phyloP scores from a whole-genome alignment of 2,888 invertebrate species.

The Alcis repandata region DNA sequence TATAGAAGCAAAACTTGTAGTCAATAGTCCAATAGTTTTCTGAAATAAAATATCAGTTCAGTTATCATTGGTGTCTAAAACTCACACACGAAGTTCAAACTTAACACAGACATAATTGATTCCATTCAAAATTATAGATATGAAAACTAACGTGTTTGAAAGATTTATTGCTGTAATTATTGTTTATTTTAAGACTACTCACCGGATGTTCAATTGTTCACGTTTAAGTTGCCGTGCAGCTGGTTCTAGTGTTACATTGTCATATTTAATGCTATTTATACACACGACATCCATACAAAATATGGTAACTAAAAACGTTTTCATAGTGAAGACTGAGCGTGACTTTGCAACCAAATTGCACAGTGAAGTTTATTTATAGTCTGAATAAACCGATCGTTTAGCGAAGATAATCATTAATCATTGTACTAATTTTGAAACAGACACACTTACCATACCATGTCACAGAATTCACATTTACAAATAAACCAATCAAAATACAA shows the following conservation, averaged over 20 bases:
- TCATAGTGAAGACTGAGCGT: slow-evolving; percentile 8
- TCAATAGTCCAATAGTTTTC: too few relatives aligned
- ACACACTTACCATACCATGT: not conserved
- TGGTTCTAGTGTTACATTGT: slow-evolving; percentile 48
- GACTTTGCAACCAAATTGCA: not conserved
- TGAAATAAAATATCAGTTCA: too few relatives aligned
- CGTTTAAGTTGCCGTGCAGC: slow-evolving; percentile 54
- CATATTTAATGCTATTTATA: slow-evolving; percentile 20
- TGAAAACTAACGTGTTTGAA: too few relatives aligned
- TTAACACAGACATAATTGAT: too few relatives aligned
- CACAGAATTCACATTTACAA: not conserved
- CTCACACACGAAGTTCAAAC: too few relatives aligned
- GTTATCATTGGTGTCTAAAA: too few relatives aligned
- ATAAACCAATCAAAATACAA: not conserved
- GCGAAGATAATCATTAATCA: too few relatives aligned
- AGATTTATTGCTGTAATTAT: too few relatives aligned
- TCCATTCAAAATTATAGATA: too few relatives aligned
- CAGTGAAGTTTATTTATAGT: not conserved
- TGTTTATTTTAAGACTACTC: slow-evolving; percentile 3
- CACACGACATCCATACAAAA: slow-evolving; percentile 5
- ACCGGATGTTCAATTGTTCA: slow-evolving; percentile 22
- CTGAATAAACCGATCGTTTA: not conserved
- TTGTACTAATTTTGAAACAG: not conserved
- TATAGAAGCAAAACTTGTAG: slow-evolving; percentile 44
- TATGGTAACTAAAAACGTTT: not conserved